Conservation (phyloP, 2,797 vertebrate species). For the Fratercula arctica region DNA sequence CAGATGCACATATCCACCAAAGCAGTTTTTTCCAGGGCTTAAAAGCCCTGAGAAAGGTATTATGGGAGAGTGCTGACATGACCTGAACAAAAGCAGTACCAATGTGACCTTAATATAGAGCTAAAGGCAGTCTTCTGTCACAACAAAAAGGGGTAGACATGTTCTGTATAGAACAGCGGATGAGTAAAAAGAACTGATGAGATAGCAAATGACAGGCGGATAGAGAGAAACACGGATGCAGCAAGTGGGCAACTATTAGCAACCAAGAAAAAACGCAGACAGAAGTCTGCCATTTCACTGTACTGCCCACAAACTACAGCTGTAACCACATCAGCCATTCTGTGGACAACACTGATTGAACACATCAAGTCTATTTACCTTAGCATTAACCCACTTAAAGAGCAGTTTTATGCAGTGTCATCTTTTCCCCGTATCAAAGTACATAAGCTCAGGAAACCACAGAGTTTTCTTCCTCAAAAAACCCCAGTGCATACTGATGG, state of each 20-base stretch:
- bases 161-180: neutral
- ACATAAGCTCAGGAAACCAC: neutral
- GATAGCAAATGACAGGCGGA: neutral
- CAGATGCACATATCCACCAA: neutral
- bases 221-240: neutral
- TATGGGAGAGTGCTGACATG: neutral
- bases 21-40: neutral
- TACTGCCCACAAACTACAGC: neutral
- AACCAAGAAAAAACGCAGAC: neutral
- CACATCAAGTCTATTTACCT: neutral
- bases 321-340: neutral
- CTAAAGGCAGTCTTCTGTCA: neutral
- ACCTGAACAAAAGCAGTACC: constrained; percentile 11
- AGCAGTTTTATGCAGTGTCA: neutral
- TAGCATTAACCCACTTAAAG: neutral
- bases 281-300: neutral
- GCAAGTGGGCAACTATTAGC: neutral
- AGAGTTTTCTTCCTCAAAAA: neutral
- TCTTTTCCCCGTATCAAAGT: neutral
- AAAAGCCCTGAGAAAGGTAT: neutral
- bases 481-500: neutral
- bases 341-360: neutral
- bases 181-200: neutral
- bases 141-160: neutral
- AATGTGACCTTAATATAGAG: neutral